Base-by-base conservation (phyloP, 64 coral and sea anemone genomes). In the Trachythela sp. region DNA sequence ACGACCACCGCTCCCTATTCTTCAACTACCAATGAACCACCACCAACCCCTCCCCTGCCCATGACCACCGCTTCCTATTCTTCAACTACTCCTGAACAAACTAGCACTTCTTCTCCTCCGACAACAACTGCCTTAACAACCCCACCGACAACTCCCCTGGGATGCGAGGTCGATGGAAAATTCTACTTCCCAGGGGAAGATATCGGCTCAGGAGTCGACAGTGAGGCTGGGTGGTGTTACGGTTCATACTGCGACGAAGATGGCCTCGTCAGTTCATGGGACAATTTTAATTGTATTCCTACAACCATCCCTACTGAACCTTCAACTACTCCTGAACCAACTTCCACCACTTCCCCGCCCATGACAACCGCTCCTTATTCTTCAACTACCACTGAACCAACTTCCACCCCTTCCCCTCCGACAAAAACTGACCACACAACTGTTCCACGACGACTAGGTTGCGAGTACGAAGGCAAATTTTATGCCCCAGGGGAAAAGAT, bases 401-500 rank as follows among this genome's bases (percentile, higher is more conserved):
- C 40, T 24, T 35, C 15, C 60, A 50, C 24, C 36, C 26, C 29
- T 38, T 35, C 71, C 71, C 17, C 24, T 3, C 2, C 71, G 2
- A 77, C 3, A 77, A 77, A 35, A 22, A 70, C 18, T 6, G 20
- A 70, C 64, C 8, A 8, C 20, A 64, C 56, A 10, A 64, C 56
- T n/a, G 11, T 11, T 11, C 42, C 42, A 11, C 42, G 4, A 6
- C 42, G 42, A 4, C 42, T 45, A 45, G 42, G 42, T 45, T 45
- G 42, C 42, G 4, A 6, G 42, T 45, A 45, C 5, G 7, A 91
- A 5, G 93, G 92, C 24, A 94, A 94, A 59, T 92, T 88, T 59
- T 94, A 94, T n/a, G 17, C 56, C 58, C 87, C 77, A 34, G 77
- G 49, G 2, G 48, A 83, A 70, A 91, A 92, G 4, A 89, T 97